Evolutionary conservation across 2,797 vertebrate genomes (phyloP).

Genomic region (Gila robusta): DNA sequence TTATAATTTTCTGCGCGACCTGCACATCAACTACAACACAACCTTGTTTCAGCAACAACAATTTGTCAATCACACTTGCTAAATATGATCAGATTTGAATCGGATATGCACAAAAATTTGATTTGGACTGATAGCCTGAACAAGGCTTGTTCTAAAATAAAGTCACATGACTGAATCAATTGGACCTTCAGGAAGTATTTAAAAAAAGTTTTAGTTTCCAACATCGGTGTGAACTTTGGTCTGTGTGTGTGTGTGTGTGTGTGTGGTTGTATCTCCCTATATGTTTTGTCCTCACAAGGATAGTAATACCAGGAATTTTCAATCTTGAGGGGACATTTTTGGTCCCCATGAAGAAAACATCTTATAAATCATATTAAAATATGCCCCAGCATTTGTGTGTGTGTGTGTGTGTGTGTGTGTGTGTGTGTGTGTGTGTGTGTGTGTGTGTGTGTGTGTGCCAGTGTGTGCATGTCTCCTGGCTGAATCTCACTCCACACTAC

Average conservation of each 20-base stretch:
- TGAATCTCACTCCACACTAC: conserved; percentile 43
- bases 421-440: not conserved
- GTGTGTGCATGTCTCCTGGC: not conserved
- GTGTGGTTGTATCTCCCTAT: too few relatives aligned
- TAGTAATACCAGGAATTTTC: not conserved
- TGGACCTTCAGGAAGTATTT: not conserved
- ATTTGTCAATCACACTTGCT: not conserved
- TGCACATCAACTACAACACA: not conserved
- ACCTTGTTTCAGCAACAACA: not conserved
- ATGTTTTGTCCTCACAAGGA: not conserved
- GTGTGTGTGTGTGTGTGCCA: not conserved
- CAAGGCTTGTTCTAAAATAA: not conserved
- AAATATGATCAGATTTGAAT: not conserved
- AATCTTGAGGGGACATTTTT: too few relatives aligned
- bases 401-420: not conserved
- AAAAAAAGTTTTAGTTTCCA: not conserved
- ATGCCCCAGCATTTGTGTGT: not conserved
- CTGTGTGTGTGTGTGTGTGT: not conserved
- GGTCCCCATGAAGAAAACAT: not conserved
- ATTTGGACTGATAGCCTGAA: not conserved
- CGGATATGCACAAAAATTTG: not conserved
- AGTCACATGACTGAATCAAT: not conserved
- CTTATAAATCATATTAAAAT: too few relatives aligned
- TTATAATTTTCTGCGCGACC: not conserved
- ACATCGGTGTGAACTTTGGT: not conserved